Evolutionary conservation across 2,797 vertebrate species (phyloP), one percentile per base, ranked within the genome.

Genomic region (Distichodus sexfasciatus): DNA sequence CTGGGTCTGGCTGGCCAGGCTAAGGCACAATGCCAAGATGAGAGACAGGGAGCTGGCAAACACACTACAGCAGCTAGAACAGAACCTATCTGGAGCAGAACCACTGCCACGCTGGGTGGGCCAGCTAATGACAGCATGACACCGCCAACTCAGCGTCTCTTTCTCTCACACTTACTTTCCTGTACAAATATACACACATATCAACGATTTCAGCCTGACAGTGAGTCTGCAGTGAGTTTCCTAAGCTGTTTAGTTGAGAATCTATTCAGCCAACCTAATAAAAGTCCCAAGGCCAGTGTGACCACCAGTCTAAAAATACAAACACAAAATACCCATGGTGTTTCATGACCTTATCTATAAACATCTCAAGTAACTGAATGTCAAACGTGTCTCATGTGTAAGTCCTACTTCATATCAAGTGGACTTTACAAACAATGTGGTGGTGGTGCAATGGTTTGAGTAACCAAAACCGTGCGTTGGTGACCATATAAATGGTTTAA

Each of bases 61-160:
- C 35, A 47, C 48, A 12, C 44, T 66, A 51, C 35, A 66, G 21
- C 59, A 85, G 81, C 78, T 79, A 74, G 82, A 68, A 82, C 77
- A 83, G 85, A 85, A 87, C 84, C 85, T 86, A 90, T 89, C 88
- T 89, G 87, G 83, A 90, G 86, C 84, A 81, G 79, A 89, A 90
- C 86, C 80, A 83, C 83, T 82, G 88, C 81, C 83, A 88, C 73
- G 83, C 85, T 84, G 87, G 85, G 85, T 89, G 87, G 85, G 83
- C 80, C 82, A 78, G 82, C 88, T 90, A 90, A 90, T 90, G 89
- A 88, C 83, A 82, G 85, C 8, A 23, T 83, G 82, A 87, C 82
- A 77, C 76, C 78, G 69, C 74, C 79, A 68, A 77, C 76, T 81
- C 83, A 81, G 57, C 50, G 40, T 43, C 62, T 48, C 53, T 83